phyloP scores from a whole-genome alignment of 2,113 vertebrate species.

The Ardeotis arabs region DNA sequence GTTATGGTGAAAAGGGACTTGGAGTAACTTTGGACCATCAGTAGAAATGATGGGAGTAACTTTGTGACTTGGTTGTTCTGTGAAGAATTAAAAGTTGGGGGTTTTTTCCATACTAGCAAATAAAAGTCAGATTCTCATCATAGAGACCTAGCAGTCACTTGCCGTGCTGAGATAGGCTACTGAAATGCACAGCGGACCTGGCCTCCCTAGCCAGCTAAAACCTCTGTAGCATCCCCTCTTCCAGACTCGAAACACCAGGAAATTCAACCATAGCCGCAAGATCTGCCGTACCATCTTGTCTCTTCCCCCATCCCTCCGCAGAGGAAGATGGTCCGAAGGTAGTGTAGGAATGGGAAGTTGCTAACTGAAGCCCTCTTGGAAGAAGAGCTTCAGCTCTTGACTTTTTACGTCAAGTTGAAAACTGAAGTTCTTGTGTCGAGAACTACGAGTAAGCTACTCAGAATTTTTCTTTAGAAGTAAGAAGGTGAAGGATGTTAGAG shows the following conservation, averaged over 20 bases:
- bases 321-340: background rate
- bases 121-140: background rate
- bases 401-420: background rate
- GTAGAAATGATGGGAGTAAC: background rate
- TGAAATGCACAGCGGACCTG: background rate
- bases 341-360: background rate
- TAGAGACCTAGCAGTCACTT: background rate
- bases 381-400: background rate
- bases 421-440: background rate
- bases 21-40: background rate
- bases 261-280: fast-evolving
- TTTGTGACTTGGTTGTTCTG: background rate
- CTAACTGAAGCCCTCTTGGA: background rate
- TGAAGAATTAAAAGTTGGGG: background rate
- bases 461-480: background rate
- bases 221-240: background rate
- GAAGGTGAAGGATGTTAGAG: background rate
- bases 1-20: background rate
- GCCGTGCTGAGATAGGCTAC: fast-evolving
- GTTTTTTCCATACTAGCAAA: background rate
- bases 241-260: background rate
- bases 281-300: background rate
- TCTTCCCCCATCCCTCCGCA: background rate
- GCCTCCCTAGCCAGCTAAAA: background rate
- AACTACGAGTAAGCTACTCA: background rate